phyloP scores from a whole-genome alignment of 2,888 invertebrate species.

The Teleiodes luculella region DNA sequence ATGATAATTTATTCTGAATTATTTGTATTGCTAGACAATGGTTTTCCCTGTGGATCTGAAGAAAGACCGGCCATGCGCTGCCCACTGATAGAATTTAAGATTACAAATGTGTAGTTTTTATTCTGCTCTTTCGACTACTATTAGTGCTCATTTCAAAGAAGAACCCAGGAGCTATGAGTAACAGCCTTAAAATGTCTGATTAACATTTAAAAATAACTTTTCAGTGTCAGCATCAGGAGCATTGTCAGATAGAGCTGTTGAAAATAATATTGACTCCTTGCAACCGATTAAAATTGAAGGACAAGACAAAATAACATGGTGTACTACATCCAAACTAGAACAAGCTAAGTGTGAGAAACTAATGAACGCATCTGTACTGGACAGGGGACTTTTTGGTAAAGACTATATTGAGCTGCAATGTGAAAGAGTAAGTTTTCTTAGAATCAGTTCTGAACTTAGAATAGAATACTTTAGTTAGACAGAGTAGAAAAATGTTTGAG shows the following conservation, averaged over 20 bases:
- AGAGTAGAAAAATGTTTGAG: no score
- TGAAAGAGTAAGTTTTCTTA: conserved; percentile 69
- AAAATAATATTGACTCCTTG: conserved; percentile 27
- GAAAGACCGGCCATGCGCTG: no score
- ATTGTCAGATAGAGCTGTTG: conserved; percentile 30
- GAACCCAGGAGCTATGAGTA: no score
- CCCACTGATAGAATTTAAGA: no score
- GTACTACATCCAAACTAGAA: conserved; percentile 88
- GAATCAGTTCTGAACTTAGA: no score
- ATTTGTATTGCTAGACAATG: no score
- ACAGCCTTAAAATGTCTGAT: not conserved
- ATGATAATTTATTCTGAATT: no score
- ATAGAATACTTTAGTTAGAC: no score
- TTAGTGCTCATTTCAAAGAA: no score
- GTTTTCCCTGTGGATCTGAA: no score
- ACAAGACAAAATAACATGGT: conserved; percentile 83
- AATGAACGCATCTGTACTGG: conserved; percentile 81
- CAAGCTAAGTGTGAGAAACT: conserved; percentile 90
- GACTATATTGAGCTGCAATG: conserved; percentile 83
- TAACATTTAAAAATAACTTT: conserved; percentile 14
- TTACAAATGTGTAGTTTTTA: no score
- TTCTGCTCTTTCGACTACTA: no score
- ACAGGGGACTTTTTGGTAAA: conserved; percentile 81
- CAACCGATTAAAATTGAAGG: conserved; percentile 43
- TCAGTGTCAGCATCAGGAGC: conserved; percentile 25